Percentiles rank a stretch among this genome's conserved stretches.
Conservation (phyloP, 2,113 vertebrate genomes). For the Phaethon lepturus region DNA sequence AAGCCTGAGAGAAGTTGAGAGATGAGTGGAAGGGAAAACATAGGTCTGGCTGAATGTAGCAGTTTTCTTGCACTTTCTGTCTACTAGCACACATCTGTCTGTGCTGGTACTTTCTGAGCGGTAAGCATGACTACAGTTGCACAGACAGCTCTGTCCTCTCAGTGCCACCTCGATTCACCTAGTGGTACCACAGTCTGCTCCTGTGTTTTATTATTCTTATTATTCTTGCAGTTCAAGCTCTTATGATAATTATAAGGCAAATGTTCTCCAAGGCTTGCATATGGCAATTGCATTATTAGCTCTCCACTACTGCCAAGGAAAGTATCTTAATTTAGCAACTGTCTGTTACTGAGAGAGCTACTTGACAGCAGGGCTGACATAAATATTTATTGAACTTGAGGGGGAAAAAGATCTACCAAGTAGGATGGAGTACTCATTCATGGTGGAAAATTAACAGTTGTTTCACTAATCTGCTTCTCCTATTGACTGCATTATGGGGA, state of each 20-base stretch:
- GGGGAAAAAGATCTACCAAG: not conserved
- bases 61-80: not conserved
- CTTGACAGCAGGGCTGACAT: conserved; percentile 15
- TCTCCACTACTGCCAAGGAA: conserved; percentile 43
- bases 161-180: not conserved
- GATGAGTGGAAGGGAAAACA: not conserved
- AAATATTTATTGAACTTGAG: conserved; percentile 42
- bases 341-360: conserved; percentile 26
- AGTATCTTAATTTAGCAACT: conserved; percentile 49
- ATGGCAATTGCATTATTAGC: conserved; percentile 26
- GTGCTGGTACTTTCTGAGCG: not conserved
- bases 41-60: not conserved
- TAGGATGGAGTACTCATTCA: not conserved
- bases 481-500: not conserved
- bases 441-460: not conserved
- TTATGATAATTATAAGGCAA: conserved; percentile 5
- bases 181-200: not conserved
- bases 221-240: not conserved
- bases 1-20: not conserved
- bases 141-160: not conserved
- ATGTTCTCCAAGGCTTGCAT: conserved; percentile 2
- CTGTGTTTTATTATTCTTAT: not conserved
- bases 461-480: conserved; percentile 10
- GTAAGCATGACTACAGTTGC: not conserved
- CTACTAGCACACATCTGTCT: not conserved